Evolutionary conservation across 2,113 vertebrate genomes (phyloP).

Genomic region (Cacatua alba): DNA sequence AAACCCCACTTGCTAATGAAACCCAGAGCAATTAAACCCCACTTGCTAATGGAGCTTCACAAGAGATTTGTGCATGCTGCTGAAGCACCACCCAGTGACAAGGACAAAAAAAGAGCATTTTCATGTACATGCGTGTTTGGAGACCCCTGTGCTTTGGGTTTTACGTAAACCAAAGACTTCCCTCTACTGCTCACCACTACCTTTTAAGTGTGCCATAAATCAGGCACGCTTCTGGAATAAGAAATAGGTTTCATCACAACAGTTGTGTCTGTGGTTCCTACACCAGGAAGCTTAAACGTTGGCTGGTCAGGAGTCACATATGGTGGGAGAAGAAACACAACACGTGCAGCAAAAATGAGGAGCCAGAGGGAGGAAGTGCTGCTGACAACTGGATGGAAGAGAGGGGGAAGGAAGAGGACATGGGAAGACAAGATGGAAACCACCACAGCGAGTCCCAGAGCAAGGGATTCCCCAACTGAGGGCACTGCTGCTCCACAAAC

Average conservation of each 20-base stretch:
- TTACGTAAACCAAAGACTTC: background rate
- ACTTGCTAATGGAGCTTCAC: background rate
- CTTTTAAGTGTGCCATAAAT: background rate
- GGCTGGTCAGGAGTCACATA: background rate
- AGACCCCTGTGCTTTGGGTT: background rate
- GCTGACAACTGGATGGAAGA: background rate
- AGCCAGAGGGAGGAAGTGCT: background rate
- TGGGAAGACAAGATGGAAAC: background rate
- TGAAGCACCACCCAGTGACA: background rate
- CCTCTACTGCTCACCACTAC: background rate
- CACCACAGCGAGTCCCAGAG: background rate
- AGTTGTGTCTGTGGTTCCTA: background rate
- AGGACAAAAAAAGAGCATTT: background rate
- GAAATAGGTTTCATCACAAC: background rate
- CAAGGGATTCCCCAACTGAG: background rate
- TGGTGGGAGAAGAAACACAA: rapidly evolving
- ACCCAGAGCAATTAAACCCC: background rate
- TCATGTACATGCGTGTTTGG: background rate
- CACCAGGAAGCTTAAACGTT: background rate
- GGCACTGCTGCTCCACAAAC: background rate
- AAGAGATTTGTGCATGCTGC: background rate
- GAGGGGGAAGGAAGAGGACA: background rate
- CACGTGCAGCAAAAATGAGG: background rate
- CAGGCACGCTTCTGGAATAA: background rate
- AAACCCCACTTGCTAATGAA: background rate